Evolutionary conservation across 2,797 vertebrate genomes (phyloP), one percentile per base, ranked within the genome.

Genomic region (Gymnothorax reevesii): DNA sequence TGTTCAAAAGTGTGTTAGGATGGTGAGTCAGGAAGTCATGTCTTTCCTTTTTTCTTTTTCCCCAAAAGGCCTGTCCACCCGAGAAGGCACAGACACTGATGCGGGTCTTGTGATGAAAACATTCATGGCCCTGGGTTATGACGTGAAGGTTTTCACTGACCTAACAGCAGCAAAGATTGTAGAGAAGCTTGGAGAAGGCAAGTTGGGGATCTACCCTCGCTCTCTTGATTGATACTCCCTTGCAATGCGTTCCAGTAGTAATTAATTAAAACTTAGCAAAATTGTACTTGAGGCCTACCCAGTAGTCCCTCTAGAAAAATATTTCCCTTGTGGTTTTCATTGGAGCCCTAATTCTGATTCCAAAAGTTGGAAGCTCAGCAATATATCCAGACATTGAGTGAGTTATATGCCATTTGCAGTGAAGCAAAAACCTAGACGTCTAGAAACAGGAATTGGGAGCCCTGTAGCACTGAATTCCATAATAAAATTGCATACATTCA

Each of bases 51-150:
- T 25, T 33, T 66, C 17, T 87, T 88, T 84, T 86, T 22, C 86
- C 20, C 88, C 86, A 71, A 27, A n/a, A 96, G 95, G 49, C 1
- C 92, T 96, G 95, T 2, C 0, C 0, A 0, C 4, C 10, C 94
- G 95, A 6, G 86, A 82, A 0, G 96, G 95, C 83, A 96, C 96
- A 0, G 95, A 96, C 0, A 2, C 89, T 0, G 95, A 96, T 60
- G 95, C 90, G 25, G 88, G 4, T 0, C 55, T n/a, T 1, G 87
- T 88, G 0, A 0, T 85, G 1, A 86, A 90, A 85, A 87, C 86
- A 54, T 96, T 96, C 88, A 0, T 0, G 0, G 0, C 4, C 0
- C 91, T 96, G 86, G 96, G 95, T 10, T 96, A 95, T 57, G 88
- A 88, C 27, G 0, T 88, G 0, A 86, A 0, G 4, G 0, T 92